Evolutionary conservation across 2,113 vertebrate species (phyloP).

Genomic region (Nothocercus julius): DNA sequence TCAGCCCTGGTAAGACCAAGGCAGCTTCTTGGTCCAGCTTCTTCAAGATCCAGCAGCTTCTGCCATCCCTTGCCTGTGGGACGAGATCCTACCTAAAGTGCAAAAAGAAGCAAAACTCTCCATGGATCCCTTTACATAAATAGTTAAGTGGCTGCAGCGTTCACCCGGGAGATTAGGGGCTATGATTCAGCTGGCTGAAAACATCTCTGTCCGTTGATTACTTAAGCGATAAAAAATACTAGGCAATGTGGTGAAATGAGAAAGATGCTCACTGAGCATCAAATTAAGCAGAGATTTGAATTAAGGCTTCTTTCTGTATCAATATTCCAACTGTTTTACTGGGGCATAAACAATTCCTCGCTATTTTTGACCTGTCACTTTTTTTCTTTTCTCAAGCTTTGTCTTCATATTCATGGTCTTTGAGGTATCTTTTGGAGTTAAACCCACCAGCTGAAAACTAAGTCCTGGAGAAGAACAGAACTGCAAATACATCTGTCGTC

Average conservation of each 20-base stretch:
- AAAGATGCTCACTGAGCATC: neutral
- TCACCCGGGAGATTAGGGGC: fast-evolving
- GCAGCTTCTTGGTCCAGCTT: too few relatives aligned
- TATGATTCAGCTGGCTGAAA: neutral
- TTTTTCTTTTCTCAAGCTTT: neutral
- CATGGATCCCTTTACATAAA: neutral
- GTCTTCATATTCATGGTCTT: neutral
- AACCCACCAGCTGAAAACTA: neutral
- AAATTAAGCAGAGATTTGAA: neutral
- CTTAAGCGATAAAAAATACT: neutral
- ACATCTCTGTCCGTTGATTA: neutral
- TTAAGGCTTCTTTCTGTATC: neutral
- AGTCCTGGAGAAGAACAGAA: neutral
- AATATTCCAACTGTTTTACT: neutral
- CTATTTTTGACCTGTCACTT: neutral
- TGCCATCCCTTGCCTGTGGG: neutral
- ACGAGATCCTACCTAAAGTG: neutral
- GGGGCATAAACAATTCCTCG: neutral
- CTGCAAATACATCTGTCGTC: neutral
- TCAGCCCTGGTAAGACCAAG: neutral
- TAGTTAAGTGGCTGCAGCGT: neutral
- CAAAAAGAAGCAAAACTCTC: neutral
- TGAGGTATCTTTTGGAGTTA: neutral
- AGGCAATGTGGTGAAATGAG: neutral
- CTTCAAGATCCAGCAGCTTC: neutral